phyloP scores from a whole-genome alignment of 1,140 invertebrate species.

The Condylostylus longicornis region DNA sequence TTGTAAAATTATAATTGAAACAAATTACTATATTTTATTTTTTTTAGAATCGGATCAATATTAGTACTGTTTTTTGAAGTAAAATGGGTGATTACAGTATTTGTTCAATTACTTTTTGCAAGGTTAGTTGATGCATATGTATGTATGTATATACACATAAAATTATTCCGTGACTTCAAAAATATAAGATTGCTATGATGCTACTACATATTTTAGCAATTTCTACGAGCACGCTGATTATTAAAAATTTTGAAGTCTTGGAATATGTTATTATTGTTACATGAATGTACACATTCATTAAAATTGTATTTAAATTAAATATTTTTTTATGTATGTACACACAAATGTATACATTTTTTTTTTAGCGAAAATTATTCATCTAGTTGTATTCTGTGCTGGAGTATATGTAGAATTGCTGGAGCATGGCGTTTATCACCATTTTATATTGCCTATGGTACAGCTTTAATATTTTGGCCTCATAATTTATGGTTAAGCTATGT shows the following conservation, averaged over 20 bases:
- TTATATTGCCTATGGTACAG: slow-evolving; percentile 21
- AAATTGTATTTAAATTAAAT: not conserved
- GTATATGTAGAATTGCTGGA: slow-evolving; percentile 12
- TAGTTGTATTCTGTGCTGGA: slow-evolving; percentile 20
- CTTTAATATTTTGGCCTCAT: slow-evolving; percentile 24
- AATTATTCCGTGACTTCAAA: not conserved
- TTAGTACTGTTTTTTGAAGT: slow-evolving; percentile 26
- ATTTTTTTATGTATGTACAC: not conserved
- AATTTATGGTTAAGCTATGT: slow-evolving; percentile 31
- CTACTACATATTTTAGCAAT: no score
- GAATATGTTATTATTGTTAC: no score
- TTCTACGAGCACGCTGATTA: no score
- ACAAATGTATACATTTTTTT: slow-evolving; percentile 8
- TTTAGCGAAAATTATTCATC: slow-evolving; percentile 18
- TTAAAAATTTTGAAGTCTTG: no score
- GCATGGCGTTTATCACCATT: slow-evolving; percentile 23
- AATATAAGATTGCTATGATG: not conserved
- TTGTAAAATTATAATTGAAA: slow-evolving; percentile 1
- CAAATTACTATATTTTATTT: slow-evolving; percentile 10
- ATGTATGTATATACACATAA: not conserved
- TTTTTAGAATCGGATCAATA: slow-evolving; percentile 22
- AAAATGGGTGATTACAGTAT: slow-evolving; percentile 28
- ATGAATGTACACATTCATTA: not conserved
- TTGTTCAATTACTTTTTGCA: slow-evolving; percentile 20
- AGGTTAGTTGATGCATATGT: slow-evolving; percentile 15